A percentile compares a stretch with the other conserved stretches of the same genome.
Conservation (phyloP, 2,888 invertebrate species). For the Chrysodeixis includens region DNA sequence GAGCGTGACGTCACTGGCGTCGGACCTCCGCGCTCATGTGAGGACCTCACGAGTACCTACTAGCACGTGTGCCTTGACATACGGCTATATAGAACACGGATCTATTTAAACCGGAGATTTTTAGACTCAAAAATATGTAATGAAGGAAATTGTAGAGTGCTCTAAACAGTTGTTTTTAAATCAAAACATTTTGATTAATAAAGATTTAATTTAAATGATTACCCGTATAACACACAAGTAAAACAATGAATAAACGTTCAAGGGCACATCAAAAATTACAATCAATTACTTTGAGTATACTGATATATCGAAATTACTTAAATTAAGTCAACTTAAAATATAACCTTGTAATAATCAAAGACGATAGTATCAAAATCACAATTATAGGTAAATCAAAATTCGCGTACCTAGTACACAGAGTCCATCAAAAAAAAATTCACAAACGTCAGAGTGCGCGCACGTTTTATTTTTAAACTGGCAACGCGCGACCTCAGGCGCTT, state of each 20-base stretch:
- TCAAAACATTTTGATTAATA: not conserved
- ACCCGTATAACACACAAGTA: not conserved
- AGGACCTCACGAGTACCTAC: slow-evolving; percentile 35
- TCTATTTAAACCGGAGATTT: not conserved
- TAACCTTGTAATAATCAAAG: slow-evolving; percentile 20
- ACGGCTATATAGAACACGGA: slow-evolving; percentile 38
- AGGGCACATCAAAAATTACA: not conserved
- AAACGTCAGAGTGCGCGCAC: slow-evolving; percentile 65
- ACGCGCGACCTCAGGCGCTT: slow-evolving; percentile 84
- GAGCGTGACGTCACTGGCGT: slow-evolving; percentile 43
- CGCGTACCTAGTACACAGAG: slow-evolving; percentile 53
- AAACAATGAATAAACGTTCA: not conserved
- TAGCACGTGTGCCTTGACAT: slow-evolving; percentile 54
- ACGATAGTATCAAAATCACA: slow-evolving; percentile 26
- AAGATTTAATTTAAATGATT: not conserved
- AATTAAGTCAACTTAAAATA: not conserved
- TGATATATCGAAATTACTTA: not conserved
- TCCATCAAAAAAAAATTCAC: slow-evolving; percentile 67
- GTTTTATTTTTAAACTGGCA: slow-evolving; percentile 85
- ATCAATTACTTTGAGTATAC: not conserved
- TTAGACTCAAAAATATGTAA: not conserved
- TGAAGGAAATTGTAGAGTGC: not conserved
- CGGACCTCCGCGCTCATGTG: slow-evolving; percentile 33
- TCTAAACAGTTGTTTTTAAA: not conserved
- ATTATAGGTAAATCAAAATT: slow-evolving; percentile 44